Evolutionary conservation across 2,113 vertebrate genomes (phyloP), one percentile per base, ranked within the genome.

Genomic region (Cricetomys ansorgei): DNA sequence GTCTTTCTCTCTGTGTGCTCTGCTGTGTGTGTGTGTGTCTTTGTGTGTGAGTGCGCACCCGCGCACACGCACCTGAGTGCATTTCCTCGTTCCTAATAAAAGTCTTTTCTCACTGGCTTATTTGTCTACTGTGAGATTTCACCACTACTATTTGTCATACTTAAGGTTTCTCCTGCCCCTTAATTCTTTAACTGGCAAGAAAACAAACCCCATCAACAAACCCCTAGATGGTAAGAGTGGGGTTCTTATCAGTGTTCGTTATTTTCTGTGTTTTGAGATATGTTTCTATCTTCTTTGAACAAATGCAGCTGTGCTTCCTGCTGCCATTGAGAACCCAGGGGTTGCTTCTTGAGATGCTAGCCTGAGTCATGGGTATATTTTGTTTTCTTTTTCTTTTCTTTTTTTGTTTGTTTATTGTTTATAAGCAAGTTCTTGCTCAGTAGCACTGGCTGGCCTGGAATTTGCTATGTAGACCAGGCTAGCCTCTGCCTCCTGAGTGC

Each of bases 21-120:
- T 75, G n/a, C n/a, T 67, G 29, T 34, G 29, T 67, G 11, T 15
- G 3, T 34, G 11, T 15, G 31, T 34, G 11, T 15, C 2, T 15
- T 1, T 43, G 12, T 31, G 45, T 50, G 73, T 31, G 45, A 48
- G 73, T 50, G 73, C 48, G 73, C 29, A 37, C 40, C 17, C 40
- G 15, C 3, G 37, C 2, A 2, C 2, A 7, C 16, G 55, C 16
- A 16, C 13, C 12, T 57, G 8, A 3, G 13, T 15, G 13, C 13
- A 15, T 17, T 59, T 62, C 62, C 67, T 70, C 37, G 9, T 0
- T 8, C 37, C 67, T n/a, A 37, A n/a, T 7, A 21, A 70, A 70
- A 70, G 67, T 17, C n/a, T n/a, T 70, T 37, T n/a, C 34, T 19
- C n/a, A 7, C 67, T n/a, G 37, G 19, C 7, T 69, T 69, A n/a